Evolutionary conservation across 2,797 vertebrate genomes (phyloP).

Genomic region (Periophthalmus magnuspinnatus): DNA sequence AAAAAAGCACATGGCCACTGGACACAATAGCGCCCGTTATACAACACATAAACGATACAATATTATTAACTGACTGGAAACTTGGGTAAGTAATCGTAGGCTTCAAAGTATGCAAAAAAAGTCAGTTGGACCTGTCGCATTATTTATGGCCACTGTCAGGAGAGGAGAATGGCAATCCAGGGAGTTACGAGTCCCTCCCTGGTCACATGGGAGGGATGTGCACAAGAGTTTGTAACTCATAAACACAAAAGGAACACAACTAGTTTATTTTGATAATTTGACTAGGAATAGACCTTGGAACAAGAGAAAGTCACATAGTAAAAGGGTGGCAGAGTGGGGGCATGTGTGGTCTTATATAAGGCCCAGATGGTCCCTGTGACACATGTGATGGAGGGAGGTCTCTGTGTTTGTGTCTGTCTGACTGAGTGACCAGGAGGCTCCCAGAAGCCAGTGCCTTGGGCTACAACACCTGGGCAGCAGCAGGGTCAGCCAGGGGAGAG

Average conservation of each 20-base stretch:
- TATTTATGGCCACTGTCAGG: too few relatives aligned
- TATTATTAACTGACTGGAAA: too few relatives aligned
- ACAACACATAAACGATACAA: too few relatives aligned
- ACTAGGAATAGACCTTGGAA: slow-evolving; percentile 29
- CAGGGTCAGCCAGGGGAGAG: slow-evolving; percentile 38
- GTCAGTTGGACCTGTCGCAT: too few relatives aligned
- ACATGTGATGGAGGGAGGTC: slow-evolving; percentile 47
- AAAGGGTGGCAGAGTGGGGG: slow-evolving; percentile 18
- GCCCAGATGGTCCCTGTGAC: slow-evolving; percentile 72
- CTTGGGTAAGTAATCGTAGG: too few relatives aligned
- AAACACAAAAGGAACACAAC: neutral
- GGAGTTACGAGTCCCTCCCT: too few relatives aligned
- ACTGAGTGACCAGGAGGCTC: slow-evolving; percentile 47
- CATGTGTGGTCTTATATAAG: slow-evolving; percentile 71
- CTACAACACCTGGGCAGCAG: slow-evolving; percentile 54
- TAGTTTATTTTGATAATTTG: neutral
- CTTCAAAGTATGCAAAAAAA: too few relatives aligned
- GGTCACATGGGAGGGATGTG: too few relatives aligned
- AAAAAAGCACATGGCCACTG: too few relatives aligned
- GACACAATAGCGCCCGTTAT: too few relatives aligned
- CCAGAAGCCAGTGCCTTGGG: slow-evolving; percentile 51
- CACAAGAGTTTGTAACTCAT: neutral
- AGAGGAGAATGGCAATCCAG: too few relatives aligned
- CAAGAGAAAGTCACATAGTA: slow-evolving; percentile 33
- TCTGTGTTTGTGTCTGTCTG: slow-evolving; percentile 39